Evolutionary conservation across 1,140 invertebrate genomes (phyloP).

Genomic region (Drosophila burlai): DNA sequence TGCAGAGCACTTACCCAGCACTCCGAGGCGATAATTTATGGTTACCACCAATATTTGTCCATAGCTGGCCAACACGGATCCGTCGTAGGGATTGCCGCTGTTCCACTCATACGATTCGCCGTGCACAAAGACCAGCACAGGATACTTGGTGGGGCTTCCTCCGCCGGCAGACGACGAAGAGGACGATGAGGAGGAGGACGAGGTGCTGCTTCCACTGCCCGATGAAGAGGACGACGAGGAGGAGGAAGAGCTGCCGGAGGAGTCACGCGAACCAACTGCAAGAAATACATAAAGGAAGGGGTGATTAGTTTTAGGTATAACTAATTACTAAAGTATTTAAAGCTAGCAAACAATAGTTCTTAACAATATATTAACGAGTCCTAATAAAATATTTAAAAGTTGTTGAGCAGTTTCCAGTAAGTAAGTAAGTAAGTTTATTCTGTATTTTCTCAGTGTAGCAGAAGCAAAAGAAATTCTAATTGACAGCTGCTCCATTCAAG

Average conservation of each 20-base stretch:
- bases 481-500: slow-evolving; percentile 47
- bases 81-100: slow-evolving; percentile 98
- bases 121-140: slow-evolving; percentile 97
- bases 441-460: neutral
- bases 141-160: slow-evolving; percentile 87
- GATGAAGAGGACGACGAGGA: slow-evolving; percentile 38
- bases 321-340: neutral
- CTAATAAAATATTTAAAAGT: neutral
- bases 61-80: slow-evolving; percentile 95
- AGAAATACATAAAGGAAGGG: slow-evolving; percentile 51
- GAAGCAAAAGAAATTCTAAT: slow-evolving; percentile 39
- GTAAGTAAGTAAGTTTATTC: too few relatives aligned
- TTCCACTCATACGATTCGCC: slow-evolving; percentile 99
- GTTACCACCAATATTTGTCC: slow-evolving; percentile 97
- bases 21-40: slow-evolving; percentile 98
- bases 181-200: slow-evolving; percentile 50
- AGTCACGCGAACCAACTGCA: slow-evolving; percentile 90
- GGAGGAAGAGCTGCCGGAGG: slow-evolving; percentile 65
- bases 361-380: neutral
- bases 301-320: neutral
- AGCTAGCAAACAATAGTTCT: too few relatives aligned
- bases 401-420: too few relatives aligned
- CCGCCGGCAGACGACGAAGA: slow-evolving; percentile 40
- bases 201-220: slow-evolving; percentile 25
- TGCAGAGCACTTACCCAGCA: slow-evolving; percentile 92